Conservation (phyloP, 2,113 vertebrate species). For the Nannobrachium achirus region DNA sequence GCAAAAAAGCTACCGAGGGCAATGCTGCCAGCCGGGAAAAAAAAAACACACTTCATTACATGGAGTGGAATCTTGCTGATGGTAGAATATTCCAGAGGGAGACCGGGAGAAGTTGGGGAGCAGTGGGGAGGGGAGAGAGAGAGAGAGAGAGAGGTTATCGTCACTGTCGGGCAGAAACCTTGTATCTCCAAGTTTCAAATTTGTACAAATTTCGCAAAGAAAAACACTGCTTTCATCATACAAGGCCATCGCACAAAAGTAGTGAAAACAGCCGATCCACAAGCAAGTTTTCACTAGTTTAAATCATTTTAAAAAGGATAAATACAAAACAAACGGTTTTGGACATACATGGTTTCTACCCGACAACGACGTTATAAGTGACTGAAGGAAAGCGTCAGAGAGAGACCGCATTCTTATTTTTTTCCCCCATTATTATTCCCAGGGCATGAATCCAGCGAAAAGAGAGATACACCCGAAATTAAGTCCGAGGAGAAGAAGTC, state of each 20-base stretch:
- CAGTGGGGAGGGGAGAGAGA: background rate
- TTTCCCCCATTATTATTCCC: background rate
- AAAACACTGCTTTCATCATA: too few species aligned
- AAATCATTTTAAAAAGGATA: too few species aligned
- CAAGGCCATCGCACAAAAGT: too few species aligned
- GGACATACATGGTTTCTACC: too few species aligned
- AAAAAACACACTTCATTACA: conserved; percentile 56
- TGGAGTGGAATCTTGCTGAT: conserved; percentile 63
- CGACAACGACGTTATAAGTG: too few species aligned
- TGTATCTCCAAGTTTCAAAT: too few species aligned
- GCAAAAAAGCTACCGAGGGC: background rate
- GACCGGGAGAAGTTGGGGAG: conserved; percentile 14
- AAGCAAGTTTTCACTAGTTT: too few species aligned
- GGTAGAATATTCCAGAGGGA: conserved; percentile 20
- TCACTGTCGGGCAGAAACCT: too few species aligned
- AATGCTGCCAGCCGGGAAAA: conserved; percentile 66
- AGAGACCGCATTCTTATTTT: conserved; percentile 5
- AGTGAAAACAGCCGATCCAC: too few species aligned
- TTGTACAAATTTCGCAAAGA: too few species aligned
- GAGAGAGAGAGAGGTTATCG: conserved; percentile 1
- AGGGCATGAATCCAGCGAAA: conserved; percentile 47
- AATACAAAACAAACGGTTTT: too few species aligned
- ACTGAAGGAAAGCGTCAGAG: background rate
- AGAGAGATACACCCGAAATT: conserved; percentile 4
- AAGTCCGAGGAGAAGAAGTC: conserved; percentile 21